phyloP scores from a whole-genome alignment of 2,888 invertebrate genomes.

The Seira sanloemensis region DNA sequence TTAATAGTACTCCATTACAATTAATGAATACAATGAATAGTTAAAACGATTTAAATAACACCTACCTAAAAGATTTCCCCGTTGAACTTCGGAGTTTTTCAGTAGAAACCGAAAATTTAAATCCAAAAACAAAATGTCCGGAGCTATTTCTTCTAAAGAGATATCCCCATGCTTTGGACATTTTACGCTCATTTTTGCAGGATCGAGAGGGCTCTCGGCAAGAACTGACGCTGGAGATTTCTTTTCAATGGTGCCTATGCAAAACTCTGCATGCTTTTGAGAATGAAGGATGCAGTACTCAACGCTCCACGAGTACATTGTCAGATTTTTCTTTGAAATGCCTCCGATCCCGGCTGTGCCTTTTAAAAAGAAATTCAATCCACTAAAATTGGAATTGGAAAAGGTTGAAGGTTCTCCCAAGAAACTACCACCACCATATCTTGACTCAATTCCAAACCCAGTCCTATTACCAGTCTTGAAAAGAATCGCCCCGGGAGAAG shows the following conservation, averaged over 20 bases:
- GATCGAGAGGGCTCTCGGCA: slow-evolving; percentile 19
- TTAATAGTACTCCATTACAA: no score
- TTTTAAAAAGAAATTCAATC: slow-evolving; percentile 73
- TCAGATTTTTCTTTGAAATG: slow-evolving; percentile 75
- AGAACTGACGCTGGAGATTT: slow-evolving; percentile 24
- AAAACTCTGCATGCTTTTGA: slow-evolving; percentile 68
- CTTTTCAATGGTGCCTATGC: slow-evolving; percentile 30
- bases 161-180: slow-evolving; percentile 90
- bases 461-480: slow-evolving; percentile 70
- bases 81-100: slow-evolving; percentile 85
- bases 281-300: slow-evolving; percentile 92
- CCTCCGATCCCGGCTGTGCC: slow-evolving; percentile 63
- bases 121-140: slow-evolving; percentile 91
- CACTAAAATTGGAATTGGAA: slow-evolving; percentile 65
- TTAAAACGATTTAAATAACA: no score
- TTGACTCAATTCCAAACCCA: slow-evolving; percentile 59
- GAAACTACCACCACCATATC: slow-evolving; percentile 60
- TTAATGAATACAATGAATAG: no score
- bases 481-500: slow-evolving; percentile 55
- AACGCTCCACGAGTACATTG: slow-evolving; percentile 88
- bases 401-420: slow-evolving; percentile 56
- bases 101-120: slow-evolving; percentile 88
- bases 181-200: slow-evolving; percentile 77
- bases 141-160: slow-evolving; percentile 88
- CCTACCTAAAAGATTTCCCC: slow-evolving; percentile 76